Base-by-base conservation (phyloP, 2,888 invertebrate genomes). In the Euplexia lucipara region DNA sequence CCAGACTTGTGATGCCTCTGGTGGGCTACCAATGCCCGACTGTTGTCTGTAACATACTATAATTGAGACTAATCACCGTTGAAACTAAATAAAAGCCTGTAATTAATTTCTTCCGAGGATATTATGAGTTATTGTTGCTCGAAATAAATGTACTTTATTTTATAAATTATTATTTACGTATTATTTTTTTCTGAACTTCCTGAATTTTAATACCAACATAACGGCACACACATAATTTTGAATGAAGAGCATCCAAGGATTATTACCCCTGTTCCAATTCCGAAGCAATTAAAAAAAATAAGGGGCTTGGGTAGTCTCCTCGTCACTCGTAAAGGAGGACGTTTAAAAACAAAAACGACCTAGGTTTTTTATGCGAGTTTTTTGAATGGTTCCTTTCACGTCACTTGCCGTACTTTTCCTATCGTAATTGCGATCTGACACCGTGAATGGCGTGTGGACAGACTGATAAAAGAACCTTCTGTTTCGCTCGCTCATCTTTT, bases 391-490 rank as follows among this genome's bases (percentile, higher is more conserved):
- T 63, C 81, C 82, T 86, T 88, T 88, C 85, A 86, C 77, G 84
- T 85, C 86, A 85, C 73, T 81, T 79, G 84, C 82, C 81, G 62
- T 83, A 78, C 82, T 78, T 81, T 74, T 76, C 70, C 79, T 89
- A 89, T 89, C 88, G 82, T 88, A 89, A 89, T 88, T 88, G 78
- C 87, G 70, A 88, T 88, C 88, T 88, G 79, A 75, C 81, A 81
- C 79, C 72, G 65, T 88, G 87, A 88, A 88, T 83, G 81, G 83
- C 82, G 81, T 73, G 79, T 75, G 76, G 77, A 79, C 69, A 73
- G 26, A 26, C 26, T n/a, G 83, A 84, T 81, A 81, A 81, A 76
- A 81, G 68, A 79, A 66, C 78, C 58, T 70, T 75, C 66, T 78
- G 73, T 81, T 74, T 71, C 49, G 58, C 77, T 61, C 32, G 52